Conservation (phyloP, 2,113 vertebrate species). For the Thryonomys swinderianus region DNA sequence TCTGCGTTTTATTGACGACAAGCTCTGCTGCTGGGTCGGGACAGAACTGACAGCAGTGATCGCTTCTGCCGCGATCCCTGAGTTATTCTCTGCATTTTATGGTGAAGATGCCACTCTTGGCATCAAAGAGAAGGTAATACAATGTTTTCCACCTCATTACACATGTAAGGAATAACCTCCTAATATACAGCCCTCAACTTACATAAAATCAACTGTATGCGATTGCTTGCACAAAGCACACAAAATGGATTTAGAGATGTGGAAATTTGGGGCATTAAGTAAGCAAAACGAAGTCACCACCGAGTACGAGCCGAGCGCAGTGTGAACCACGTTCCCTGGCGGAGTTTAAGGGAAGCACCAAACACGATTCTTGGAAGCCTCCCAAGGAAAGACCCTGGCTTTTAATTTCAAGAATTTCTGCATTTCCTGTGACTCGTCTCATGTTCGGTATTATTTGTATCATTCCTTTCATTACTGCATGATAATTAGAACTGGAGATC, state of each 20-base stretch:
- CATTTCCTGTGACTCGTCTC: not conserved
- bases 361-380: not conserved
- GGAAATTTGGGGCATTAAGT: not conserved
- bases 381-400: not conserved
- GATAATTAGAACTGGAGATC: constrained; percentile 46
- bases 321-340: not conserved
- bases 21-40: not conserved
- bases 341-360: not conserved
- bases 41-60: not conserved
- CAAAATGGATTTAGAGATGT: constrained; percentile 45
- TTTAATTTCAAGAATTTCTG: constrained; percentile 36
- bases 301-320: not conserved
- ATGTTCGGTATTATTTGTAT: not conserved
- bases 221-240: constrained; percentile 19
- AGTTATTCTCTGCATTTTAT: not conserved
- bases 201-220: constrained; percentile 8
- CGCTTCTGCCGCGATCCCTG: not conserved
- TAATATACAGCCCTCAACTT: constrained; percentile 16
- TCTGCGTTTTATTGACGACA: too few relatives aligned
- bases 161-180: not conserved
- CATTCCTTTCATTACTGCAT: not conserved
- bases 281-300: constrained; percentile 47
- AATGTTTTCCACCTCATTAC: constrained; percentile 41
- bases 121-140: not conserved
- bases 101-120: not conserved